phyloP scores from a whole-genome alignment of 2,797 vertebrate genomes.

The Thunnus albacares region DNA sequence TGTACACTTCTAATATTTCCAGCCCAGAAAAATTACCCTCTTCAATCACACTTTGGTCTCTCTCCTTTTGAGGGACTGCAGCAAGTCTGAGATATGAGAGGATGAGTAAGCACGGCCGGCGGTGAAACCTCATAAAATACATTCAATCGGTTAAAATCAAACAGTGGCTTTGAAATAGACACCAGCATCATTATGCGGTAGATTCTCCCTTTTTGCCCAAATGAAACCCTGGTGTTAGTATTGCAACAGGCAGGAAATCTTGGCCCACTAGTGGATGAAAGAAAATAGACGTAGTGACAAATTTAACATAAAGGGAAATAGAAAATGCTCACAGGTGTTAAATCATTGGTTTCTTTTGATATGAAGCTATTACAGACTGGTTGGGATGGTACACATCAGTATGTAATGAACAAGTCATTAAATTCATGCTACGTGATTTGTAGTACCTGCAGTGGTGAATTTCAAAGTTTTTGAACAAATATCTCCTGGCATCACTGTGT shows the following conservation, averaged over 20 bases:
- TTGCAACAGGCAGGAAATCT: slow-evolving; percentile 18
- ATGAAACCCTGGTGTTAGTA: slow-evolving; percentile 30
- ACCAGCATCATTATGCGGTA: slow-evolving; percentile 6
- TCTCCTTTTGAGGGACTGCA: slow-evolving; percentile 41
- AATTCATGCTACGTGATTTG: background rate
- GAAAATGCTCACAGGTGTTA: background rate
- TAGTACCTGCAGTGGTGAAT: background rate
- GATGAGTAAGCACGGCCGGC: slow-evolving; percentile 39
- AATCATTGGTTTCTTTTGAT: slow-evolving; percentile 11
- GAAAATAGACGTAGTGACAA: slow-evolving; percentile 23
- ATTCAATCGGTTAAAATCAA: slow-evolving; percentile 37
- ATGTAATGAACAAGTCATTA: background rate
- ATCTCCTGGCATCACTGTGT: background rate
- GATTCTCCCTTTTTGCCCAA: slow-evolving; percentile 4
- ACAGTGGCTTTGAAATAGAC: slow-evolving; percentile 35
- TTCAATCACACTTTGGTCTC: slow-evolving; percentile 51
- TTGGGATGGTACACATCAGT: background rate
- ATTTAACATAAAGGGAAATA: slow-evolving; percentile 15
- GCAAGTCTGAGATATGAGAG: slow-evolving; percentile 41
- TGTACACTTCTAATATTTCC: slow-evolving; percentile 72
- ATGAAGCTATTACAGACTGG: background rate
- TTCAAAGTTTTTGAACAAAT: background rate
- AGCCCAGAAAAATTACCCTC: slow-evolving; percentile 56
- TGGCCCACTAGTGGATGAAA: background rate
- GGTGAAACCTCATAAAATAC: slow-evolving; percentile 50